A percentile compares a stretch with the other conserved stretches of the same genome.
These are phyloP conservation scores for Zaprionus africanus DNA, from an alignment of 1,140 invertebrate genomes.

Conservation along the genomic window DNA sequence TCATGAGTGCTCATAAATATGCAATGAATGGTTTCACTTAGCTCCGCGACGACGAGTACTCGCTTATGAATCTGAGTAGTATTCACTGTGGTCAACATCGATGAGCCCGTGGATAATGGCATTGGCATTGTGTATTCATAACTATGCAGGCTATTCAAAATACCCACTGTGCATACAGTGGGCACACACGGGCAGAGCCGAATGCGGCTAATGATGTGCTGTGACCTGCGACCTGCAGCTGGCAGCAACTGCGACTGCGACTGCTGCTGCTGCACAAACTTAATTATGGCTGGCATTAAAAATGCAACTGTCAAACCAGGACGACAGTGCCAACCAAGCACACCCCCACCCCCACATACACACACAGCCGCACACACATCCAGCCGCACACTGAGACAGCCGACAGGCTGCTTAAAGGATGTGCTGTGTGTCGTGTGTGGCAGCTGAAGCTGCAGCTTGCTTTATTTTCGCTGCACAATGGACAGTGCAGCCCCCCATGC, in stretches of 20 bases:
- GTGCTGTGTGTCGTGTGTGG: conserved; percentile 46
- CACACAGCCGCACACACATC: neutral
- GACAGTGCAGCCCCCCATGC: conserved; percentile 38
- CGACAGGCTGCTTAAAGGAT: conserved; percentile 59
- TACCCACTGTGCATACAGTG: conserved; percentile 20
- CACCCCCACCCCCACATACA: conserved; percentile 19
- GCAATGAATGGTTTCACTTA: conserved; percentile 31
- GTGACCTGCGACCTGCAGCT: conserved; percentile 13
- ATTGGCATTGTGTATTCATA: conserved; percentile 36
- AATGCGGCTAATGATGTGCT: conserved; percentile 40
- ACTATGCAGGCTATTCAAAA: conserved; percentile 14
- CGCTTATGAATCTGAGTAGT: neutral
- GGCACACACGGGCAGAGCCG: too few species aligned
- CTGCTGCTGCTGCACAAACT: conserved; percentile 58
- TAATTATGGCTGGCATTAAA: conserved; percentile 81
- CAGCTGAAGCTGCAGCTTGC: conserved; percentile 46
- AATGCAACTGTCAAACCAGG: conserved; percentile 77
- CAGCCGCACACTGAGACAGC: conserved; percentile 5
- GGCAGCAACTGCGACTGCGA: neutral
- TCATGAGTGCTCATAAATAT: conserved; percentile 39
- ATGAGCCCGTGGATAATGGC: conserved; percentile 32
- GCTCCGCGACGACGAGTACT: neutral
- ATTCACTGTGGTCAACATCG: conserved; percentile 29
- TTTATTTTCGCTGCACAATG: conserved; percentile 70
- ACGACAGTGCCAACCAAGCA: conserved; percentile 38